A percentile compares a stretch with the other conserved stretches of the same genome.
These are phyloP conservation scores for Apamea crenata DNA, from an alignment of 2,888 invertebrate species.

Conservation along the genomic window DNA sequence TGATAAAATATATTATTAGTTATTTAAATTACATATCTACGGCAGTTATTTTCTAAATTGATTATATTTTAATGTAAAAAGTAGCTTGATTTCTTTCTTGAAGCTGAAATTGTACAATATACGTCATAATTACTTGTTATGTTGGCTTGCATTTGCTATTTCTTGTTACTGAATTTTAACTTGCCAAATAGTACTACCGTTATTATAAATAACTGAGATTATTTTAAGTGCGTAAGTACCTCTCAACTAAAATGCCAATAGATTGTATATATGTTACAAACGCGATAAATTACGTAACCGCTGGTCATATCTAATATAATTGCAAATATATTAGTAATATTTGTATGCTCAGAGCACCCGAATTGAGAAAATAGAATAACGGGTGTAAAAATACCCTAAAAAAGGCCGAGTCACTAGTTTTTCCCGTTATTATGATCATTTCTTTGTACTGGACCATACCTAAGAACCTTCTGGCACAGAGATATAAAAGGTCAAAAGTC, in stretches of 20 bases:
- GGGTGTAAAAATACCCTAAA: slow-evolving; percentile 1
- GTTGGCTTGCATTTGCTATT: slow-evolving; percentile 44
- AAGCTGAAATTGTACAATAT: slow-evolving; percentile 39
- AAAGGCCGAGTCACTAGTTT: not conserved
- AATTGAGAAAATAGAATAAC: slow-evolving; percentile 2
- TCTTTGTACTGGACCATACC: not conserved
- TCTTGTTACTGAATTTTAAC: slow-evolving; percentile 43
- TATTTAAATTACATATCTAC: slow-evolving; percentile 63
- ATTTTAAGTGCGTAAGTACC: slow-evolving; percentile 38
- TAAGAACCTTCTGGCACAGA: not conserved
- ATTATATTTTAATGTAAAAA: slow-evolving; percentile 54
- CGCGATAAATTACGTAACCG: slow-evolving; percentile 55
- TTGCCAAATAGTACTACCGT: slow-evolving; percentile 54
- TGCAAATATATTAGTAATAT: slow-evolving; percentile 31
- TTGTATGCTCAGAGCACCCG: not conserved
- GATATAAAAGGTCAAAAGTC: not conserved
- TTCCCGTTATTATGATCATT: not conserved
- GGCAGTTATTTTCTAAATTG: slow-evolving; percentile 64
- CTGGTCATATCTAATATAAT: slow-evolving; percentile 43
- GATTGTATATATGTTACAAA: slow-evolving; percentile 41
- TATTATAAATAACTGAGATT: slow-evolving; percentile 55
- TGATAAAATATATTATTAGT: slow-evolving; percentile 74
- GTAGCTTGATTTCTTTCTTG: slow-evolving; percentile 25
- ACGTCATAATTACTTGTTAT: slow-evolving; percentile 4
- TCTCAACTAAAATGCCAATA: slow-evolving; percentile 29